Percentiles rank a stretch among this genome's conserved stretches.
Evolutionary conservation across 2,888 invertebrate genomes (phyloP).

Genomic region (Drosophila nr. perissopoda): DNA sequence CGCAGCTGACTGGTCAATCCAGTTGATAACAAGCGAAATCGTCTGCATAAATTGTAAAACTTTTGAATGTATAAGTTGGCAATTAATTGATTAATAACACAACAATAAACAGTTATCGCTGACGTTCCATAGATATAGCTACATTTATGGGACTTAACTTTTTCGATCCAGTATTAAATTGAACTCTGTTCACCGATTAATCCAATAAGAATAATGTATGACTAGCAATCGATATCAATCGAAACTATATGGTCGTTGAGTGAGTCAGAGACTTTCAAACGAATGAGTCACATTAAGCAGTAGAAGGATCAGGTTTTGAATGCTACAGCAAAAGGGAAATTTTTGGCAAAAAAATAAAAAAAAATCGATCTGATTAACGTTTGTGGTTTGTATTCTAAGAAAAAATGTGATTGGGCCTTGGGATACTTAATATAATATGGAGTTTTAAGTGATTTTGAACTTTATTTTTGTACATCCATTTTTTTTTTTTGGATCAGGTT

Average conservation of each 20-base stretch:
- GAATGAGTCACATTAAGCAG: background rate
- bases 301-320: background rate
- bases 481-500: too few relatives aligned
- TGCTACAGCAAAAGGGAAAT: background rate
- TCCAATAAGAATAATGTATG: background rate
- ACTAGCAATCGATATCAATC: conserved; percentile 11
- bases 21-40: background rate
- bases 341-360: background rate
- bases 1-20: conserved; percentile 16
- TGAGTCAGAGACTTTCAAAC: conserved; percentile 12
- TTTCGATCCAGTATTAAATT: background rate
- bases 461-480: too few relatives aligned
- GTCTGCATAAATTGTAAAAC: too few relatives aligned
- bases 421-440: too few relatives aligned
- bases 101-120: background rate
- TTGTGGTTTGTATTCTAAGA: background rate
- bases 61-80: background rate
- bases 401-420: too few relatives aligned
- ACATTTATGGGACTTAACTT: too few relatives aligned
- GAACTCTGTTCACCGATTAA: background rate
- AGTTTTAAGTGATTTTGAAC: too few relatives aligned
- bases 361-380: background rate
- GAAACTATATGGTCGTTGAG: background rate
- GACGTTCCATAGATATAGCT: background rate
- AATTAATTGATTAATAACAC: background rate